phyloP scores from a whole-genome alignment of 2,113 vertebrate species.

The Lepisosteus osseus region DNA sequence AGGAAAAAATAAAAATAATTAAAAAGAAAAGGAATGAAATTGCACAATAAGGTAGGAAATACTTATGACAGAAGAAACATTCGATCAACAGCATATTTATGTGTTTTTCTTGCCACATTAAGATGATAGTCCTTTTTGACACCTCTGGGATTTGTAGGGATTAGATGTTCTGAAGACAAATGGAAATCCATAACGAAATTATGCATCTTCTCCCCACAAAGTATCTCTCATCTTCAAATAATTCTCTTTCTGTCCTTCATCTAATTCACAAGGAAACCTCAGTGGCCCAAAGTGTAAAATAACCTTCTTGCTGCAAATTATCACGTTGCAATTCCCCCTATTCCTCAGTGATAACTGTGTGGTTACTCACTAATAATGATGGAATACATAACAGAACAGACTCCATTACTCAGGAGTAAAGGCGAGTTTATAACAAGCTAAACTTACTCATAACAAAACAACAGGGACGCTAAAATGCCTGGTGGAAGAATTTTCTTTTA shows the following conservation, averaged over 20 bases:
- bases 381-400: constrained; percentile 8
- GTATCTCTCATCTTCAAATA: constrained; percentile 15
- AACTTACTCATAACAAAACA: constrained; percentile 6
- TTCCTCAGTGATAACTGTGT: background rate
- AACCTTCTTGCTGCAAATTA: constrained; percentile 3
- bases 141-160: background rate
- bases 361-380: constrained; percentile 1
- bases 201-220: background rate
- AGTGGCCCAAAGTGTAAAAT: constrained; percentile 4
- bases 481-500: background rate
- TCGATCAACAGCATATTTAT: too few species aligned
- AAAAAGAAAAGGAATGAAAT: too few species aligned
- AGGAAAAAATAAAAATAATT: too few species aligned
- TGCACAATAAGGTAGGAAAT: too few species aligned
- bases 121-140: background rate
- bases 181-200: constrained; percentile 1
- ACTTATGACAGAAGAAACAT: too few species aligned
- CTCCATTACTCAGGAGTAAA: background rate
- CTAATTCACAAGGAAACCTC: background rate
- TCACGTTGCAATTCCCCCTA: background rate
- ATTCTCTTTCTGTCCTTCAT: background rate
- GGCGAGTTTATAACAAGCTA: constrained; percentile 3
- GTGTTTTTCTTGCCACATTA: too few species aligned
- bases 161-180: background rate
- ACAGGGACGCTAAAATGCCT: background rate